These are phyloP conservation scores for Anisognathus igniventris DNA, from an alignment of 2,797 vertebrate genomes.

Conservation along the genomic window DNA sequence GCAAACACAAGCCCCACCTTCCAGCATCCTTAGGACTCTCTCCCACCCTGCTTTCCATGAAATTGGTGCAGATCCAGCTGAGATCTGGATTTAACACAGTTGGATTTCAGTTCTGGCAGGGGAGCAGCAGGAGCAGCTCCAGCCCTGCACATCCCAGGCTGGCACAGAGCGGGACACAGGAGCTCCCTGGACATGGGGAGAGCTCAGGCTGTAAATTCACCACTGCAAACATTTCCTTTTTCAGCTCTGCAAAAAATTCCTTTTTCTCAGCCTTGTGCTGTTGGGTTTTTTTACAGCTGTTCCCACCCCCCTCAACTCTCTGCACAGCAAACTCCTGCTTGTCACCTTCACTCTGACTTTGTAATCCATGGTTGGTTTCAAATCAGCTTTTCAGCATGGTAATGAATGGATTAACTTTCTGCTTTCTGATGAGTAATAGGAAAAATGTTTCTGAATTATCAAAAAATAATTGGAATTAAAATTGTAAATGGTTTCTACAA, in stretches of 20 bases:
- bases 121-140: no score
- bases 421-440: constrained; percentile 23
- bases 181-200: fast-evolving
- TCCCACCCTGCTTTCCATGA: neutral
- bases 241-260: neutral
- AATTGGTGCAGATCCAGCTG: neutral
- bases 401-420: constrained; percentile 61
- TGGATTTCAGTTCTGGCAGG: neutral
- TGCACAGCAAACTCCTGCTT: neutral
- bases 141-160: neutral
- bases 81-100: neutral
- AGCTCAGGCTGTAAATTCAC: neutral
- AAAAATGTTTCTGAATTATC: constrained; percentile 47
- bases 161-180: neutral
- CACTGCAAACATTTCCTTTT: neutral
- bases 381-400: neutral
- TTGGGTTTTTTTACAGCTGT: neutral
- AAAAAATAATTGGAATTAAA: constrained; percentile 67
- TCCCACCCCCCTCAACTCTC: neutral
- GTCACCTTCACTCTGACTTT: constrained; percentile 50
- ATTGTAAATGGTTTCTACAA: constrained; percentile 58
- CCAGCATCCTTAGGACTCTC: neutral
- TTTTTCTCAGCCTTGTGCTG: neutral
- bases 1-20: neutral
- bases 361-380: constrained; percentile 10